A percentile compares a stretch with the other conserved stretches of the same genome.
Conservation (phyloP, 2,888 invertebrate genomes). For the Achlya flavicornis region DNA sequence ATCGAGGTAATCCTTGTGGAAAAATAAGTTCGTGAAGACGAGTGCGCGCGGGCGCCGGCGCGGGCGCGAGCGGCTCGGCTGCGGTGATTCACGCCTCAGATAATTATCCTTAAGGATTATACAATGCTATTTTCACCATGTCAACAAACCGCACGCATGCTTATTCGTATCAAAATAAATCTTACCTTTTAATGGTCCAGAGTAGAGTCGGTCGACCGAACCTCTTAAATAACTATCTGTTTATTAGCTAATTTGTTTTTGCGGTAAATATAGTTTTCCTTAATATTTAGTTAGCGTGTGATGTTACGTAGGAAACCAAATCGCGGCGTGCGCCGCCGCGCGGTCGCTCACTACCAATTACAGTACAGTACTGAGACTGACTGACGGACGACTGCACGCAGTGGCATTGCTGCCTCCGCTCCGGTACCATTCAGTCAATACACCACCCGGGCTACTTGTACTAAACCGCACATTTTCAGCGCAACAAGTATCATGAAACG, state of each 20-base stretch:
- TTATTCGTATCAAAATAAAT: slow-evolving; percentile 8
- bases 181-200: background rate
- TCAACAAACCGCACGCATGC: slow-evolving; percentile 3
- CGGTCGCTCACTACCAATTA: background rate
- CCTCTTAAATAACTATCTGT: background rate
- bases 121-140: slow-evolving; percentile 3
- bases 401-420: too few relatives aligned
- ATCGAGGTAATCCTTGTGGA: too few relatives aligned
- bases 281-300: background rate
- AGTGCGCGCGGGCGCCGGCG: too few relatives aligned
- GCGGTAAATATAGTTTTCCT: background rate
- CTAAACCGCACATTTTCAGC: background rate
- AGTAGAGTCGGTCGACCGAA: background rate
- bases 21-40: too few relatives aligned
- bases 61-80: too few relatives aligned
- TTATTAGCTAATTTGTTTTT: background rate
- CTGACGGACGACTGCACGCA: too few relatives aligned
- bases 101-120: background rate
- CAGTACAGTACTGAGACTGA: too few relatives aligned
- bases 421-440: too few relatives aligned
- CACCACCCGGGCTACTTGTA: background rate
- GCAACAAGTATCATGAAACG: slow-evolving; percentile 16
- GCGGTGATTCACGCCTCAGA: too few relatives aligned
- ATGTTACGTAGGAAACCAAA: background rate
- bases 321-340: slow-evolving; percentile 14